Evolutionary conservation across 2,888 invertebrate species (phyloP).

Genomic region (Nasonovia ribisnigri): DNA sequence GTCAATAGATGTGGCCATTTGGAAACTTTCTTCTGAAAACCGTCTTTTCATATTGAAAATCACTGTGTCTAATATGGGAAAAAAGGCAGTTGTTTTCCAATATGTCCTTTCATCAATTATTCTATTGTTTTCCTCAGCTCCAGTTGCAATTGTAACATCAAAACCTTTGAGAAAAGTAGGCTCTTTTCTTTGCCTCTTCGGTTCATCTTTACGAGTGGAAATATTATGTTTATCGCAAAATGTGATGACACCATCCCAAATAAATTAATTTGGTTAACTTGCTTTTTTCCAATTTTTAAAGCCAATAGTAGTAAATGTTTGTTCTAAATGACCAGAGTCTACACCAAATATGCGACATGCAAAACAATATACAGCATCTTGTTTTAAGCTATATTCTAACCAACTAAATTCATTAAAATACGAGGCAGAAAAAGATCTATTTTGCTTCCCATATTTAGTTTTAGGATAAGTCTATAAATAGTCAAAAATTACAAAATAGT

Average conservation of each 20-base stretch:
- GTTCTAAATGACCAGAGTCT: conserved; percentile 8
- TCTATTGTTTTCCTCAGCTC: too few species aligned
- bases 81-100: too few species aligned
- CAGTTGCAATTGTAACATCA: too few species aligned
- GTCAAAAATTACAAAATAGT: background rate
- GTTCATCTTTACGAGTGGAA: too few species aligned
- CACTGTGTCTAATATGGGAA: too few species aligned
- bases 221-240: too few species aligned
- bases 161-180: too few species aligned
- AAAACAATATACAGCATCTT: conserved; percentile 17
- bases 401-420: background rate
- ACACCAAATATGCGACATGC: background rate
- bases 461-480: conserved; percentile 1
- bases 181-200: too few species aligned
- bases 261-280: background rate
- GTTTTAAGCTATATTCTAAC: conserved; percentile 16
- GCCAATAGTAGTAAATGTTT: background rate
- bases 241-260: background rate
- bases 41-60: too few species aligned
- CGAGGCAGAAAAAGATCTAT: background rate
- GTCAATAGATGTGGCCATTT: too few species aligned
- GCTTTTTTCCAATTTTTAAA: background rate
- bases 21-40: too few species aligned
- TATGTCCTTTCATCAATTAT: too few species aligned
- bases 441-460: background rate